phyloP scores from a whole-genome alignment of 2,888 invertebrate species.

The Carabus problematicus region DNA sequence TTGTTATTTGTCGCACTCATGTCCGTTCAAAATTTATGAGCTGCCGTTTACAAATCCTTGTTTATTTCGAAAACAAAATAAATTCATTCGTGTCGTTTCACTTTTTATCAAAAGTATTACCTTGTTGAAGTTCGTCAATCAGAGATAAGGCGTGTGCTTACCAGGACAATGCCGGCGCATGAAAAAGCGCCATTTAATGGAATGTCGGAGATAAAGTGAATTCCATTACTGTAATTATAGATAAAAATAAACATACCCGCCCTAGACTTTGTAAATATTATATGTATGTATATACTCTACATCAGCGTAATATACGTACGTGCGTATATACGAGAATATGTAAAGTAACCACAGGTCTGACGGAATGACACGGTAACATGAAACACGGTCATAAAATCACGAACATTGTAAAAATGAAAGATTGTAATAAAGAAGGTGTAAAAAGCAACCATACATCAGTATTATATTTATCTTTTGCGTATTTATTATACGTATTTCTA shows the following conservation, averaged over 20 bases:
- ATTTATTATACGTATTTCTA: too few species aligned
- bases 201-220: constrained; percentile 38
- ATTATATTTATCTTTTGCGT: constrained; percentile 2
- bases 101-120: too few species aligned
- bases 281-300: background rate
- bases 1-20: constrained; percentile 24
- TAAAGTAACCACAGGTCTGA: constrained; percentile 4
- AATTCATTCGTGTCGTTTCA: background rate
- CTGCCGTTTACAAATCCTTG: constrained; percentile 17
- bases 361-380: constrained; percentile 35
- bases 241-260: constrained; percentile 40
- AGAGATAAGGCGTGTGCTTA: too few species aligned
- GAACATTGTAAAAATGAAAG: constrained; percentile 41
- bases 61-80: constrained; percentile 30
- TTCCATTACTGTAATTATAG: constrained; percentile 43
- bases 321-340: constrained; percentile 19
- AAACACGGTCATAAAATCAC: constrained; percentile 39
- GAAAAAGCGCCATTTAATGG: constrained; percentile 40
- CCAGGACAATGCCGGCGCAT: constrained; percentile 12
- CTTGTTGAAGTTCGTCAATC: too few species aligned
- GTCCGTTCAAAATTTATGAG: constrained; percentile 19
- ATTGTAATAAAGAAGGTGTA: constrained; percentile 41
- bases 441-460: constrained; percentile 37
- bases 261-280: background rate
- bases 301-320: background rate